phyloP scores from a whole-genome alignment of 2,113 vertebrate species.

The Pelusios castaneus region DNA sequence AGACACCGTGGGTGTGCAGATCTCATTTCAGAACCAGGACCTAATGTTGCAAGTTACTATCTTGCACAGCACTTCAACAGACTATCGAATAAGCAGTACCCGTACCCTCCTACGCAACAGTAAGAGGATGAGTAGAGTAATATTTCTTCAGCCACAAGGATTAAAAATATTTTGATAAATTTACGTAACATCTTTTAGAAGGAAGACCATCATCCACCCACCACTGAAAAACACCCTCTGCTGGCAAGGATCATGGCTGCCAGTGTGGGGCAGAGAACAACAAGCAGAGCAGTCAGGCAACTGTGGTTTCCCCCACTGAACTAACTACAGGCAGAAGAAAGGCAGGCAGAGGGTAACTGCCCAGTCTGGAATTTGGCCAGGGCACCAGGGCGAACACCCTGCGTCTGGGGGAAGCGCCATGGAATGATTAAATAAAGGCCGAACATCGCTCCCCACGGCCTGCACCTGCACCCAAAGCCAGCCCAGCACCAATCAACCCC shows the following conservation, averaged over 20 bases:
- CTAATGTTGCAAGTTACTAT: neutral
- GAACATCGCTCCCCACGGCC: neutral
- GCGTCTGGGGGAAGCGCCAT: fast-evolving
- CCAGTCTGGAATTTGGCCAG: neutral
- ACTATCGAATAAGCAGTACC: fast-evolving
- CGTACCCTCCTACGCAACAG: neutral
- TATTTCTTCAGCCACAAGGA: slow-evolving; percentile 20
- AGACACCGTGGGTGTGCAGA: neutral
- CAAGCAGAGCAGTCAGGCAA: fast-evolving
- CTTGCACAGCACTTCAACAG: neutral
- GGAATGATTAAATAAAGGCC: neutral
- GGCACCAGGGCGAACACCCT: neutral
- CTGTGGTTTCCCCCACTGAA: fast-evolving
- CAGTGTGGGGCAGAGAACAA: fast-evolving
- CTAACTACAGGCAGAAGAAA: fast-evolving
- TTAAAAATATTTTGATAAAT: fast-evolving
- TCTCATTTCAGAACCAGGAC: neutral
- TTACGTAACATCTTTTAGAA: neutral
- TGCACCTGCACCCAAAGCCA: fast-evolving
- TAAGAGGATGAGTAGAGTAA: fast-evolving
- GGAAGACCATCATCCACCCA: fast-evolving
- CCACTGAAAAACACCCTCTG: fast-evolving
- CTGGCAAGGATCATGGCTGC: fast-evolving
- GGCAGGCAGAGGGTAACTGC: neutral
- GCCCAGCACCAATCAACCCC: neutral